Evolutionary conservation across 2,888 invertebrate genomes (phyloP).

Genomic region (Meteorus cinctellus): DNA sequence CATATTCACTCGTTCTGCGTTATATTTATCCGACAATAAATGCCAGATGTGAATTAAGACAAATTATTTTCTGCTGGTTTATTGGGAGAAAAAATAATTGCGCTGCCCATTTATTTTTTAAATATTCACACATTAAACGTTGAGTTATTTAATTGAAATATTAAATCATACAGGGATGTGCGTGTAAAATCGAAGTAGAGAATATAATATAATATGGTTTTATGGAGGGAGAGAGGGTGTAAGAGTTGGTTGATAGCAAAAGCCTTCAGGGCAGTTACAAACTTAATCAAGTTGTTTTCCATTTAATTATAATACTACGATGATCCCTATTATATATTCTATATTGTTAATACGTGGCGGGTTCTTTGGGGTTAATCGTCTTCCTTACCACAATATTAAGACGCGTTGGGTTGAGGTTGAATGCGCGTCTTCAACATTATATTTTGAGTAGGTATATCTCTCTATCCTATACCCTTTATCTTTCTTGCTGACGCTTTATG

Average conservation of each 20-base stretch:
- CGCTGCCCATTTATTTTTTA: neutral
- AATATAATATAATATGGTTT: neutral
- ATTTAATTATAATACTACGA: constrained; percentile 71
- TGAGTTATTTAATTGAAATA: neutral
- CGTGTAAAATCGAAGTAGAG: constrained; percentile 11
- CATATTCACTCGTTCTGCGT: no score
- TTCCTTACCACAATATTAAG: constrained; percentile 63
- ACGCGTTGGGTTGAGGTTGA: constrained; percentile 50
- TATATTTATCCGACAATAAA: no score
- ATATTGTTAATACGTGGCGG: constrained; percentile 57
- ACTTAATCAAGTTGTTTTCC: constrained; percentile 71
- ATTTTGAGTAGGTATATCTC: neutral
- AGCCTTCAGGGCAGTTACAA: constrained; percentile 61
- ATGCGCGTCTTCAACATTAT: constrained; percentile 16
- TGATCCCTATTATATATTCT: constrained; percentile 62
- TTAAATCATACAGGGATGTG: neutral
- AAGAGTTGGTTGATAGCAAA: constrained; percentile 14
- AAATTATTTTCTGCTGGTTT: no score
- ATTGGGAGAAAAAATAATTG: no score
- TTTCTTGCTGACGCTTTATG: constrained; percentile 11
- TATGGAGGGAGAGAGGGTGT: neutral
- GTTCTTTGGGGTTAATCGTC: constrained; percentile 61
- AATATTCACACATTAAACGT: neutral
- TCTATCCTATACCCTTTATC: constrained; percentile 30
- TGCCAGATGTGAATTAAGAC: no score